Evolutionary conservation across 2,113 vertebrate species (phyloP).

Genomic region (Struthio camelus): DNA sequence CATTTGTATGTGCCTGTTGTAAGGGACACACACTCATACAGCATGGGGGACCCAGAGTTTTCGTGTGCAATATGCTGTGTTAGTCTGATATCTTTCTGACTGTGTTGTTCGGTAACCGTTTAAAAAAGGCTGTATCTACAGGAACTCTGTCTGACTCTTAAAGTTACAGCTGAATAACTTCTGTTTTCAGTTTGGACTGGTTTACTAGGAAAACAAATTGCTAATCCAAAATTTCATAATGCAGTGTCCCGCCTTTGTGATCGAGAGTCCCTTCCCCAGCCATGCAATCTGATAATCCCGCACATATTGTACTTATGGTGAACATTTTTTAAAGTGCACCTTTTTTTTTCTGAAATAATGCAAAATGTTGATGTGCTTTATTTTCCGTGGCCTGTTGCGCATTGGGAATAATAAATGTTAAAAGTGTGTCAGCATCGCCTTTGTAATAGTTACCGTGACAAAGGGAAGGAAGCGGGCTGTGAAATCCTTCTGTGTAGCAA

Average conservation of each 20-base stretch:
- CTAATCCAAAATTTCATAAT: neutral
- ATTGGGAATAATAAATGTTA: slow-evolving; percentile 22
- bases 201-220: neutral
- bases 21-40: neutral
- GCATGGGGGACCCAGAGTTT: neutral
- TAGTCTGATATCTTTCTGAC: neutral
- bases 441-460: slow-evolving; percentile 22
- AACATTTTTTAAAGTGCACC: slow-evolving; percentile 23
- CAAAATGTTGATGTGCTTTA: slow-evolving; percentile 43
- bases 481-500: slow-evolving; percentile 11
- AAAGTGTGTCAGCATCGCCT: neutral
- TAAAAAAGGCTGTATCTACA: neutral
- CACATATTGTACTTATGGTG: slow-evolving; percentile 24
- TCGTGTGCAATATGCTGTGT: neutral
- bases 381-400: slow-evolving; percentile 44
- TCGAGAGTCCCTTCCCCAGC: neutral
- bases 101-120: neutral
- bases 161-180: neutral
- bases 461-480: slow-evolving; percentile 18
- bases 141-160: neutral
- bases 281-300: neutral
- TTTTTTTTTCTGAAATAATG: neutral
- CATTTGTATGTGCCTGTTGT: neutral
- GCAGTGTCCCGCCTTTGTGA: slow-evolving; percentile 35
- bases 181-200: neutral